A percentile compares a stretch with the other conserved stretches of the same genome.
Evolutionary conservation across 1,140 invertebrate species (phyloP).

Genomic region (Hycleus cichorii): DNA sequence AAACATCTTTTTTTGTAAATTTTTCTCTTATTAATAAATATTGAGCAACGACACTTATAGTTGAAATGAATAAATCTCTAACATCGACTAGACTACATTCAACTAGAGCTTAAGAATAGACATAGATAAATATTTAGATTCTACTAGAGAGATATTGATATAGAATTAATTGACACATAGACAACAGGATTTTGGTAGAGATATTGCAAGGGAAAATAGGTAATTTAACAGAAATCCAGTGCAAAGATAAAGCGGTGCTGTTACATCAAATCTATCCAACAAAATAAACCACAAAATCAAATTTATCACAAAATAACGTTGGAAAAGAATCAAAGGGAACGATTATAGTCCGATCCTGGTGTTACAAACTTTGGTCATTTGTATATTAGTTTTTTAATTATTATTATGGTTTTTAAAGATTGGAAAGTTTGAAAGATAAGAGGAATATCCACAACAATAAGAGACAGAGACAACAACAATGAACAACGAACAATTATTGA

Average conservation of each 20-base stretch:
- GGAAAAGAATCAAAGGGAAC: neutral
- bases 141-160: constrained; percentile 30
- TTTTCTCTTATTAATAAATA: neutral
- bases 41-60: constrained; percentile 41
- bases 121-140: constrained; percentile 25
- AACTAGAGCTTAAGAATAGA: constrained; percentile 28
- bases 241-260: constrained; percentile 9
- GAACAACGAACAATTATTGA: constrained; percentile 32
- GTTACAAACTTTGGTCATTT: neutral
- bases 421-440: constrained; percentile 1
- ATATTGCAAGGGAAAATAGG: neutral
- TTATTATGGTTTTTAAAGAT: neutral
- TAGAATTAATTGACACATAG: constrained; percentile 36
- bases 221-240: neutral
- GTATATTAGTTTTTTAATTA: constrained; percentile 1
- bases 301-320: neutral
- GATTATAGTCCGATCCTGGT: neutral
- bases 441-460: constrained; percentile 17
- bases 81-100: constrained; percentile 30
- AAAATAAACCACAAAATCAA: too few relatives aligned
- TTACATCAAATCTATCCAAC: neutral
- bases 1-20: neutral
- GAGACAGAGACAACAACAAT: constrained; percentile 36
- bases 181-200: constrained; percentile 16
- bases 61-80: constrained; percentile 18